These are phyloP conservation scores for Antheraea yamamai DNA, from an alignment of 2,888 invertebrate genomes.

Conservation along the genomic window DNA sequence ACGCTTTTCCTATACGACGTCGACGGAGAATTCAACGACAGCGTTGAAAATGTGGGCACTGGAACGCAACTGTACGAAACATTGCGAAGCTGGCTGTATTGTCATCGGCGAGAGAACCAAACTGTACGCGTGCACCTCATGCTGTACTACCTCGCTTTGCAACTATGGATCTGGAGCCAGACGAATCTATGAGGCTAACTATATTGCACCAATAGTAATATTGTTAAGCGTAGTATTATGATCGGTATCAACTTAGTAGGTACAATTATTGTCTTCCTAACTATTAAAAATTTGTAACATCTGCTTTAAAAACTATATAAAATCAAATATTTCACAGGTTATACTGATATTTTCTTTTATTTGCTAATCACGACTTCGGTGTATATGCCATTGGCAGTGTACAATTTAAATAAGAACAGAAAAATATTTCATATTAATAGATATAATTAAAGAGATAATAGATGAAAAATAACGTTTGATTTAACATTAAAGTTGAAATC, in stretches of 20 bases:
- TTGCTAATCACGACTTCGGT: no score
- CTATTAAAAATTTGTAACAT: background rate
- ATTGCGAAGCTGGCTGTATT: conserved; percentile 94
- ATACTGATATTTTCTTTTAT: background rate
- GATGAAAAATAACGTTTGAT: no score
- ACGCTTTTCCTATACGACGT: conserved; percentile 91
- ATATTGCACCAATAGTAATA: background rate
- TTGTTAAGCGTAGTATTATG: conserved; percentile 16
- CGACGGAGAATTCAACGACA: conserved; percentile 90
- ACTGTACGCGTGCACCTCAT: conserved; percentile 92
- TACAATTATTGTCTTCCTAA: background rate
- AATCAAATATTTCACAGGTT: background rate
- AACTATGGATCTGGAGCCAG: conserved; percentile 85
- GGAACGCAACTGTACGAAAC: conserved; percentile 90
- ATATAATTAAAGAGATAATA: no score
- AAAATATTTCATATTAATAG: no score
- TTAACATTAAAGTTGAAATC: no score
- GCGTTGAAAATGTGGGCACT: conserved; percentile 89
- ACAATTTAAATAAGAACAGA: no score
- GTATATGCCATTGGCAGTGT: no score
- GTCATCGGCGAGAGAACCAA: conserved; percentile 94
- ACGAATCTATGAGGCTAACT: background rate
- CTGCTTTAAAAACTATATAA: background rate
- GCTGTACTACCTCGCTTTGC: conserved; percentile 90
- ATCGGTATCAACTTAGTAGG: conserved; percentile 5